Base-by-base conservation (phyloP, 2,113 vertebrate species). In the Neolamprologus sp. region DNA sequence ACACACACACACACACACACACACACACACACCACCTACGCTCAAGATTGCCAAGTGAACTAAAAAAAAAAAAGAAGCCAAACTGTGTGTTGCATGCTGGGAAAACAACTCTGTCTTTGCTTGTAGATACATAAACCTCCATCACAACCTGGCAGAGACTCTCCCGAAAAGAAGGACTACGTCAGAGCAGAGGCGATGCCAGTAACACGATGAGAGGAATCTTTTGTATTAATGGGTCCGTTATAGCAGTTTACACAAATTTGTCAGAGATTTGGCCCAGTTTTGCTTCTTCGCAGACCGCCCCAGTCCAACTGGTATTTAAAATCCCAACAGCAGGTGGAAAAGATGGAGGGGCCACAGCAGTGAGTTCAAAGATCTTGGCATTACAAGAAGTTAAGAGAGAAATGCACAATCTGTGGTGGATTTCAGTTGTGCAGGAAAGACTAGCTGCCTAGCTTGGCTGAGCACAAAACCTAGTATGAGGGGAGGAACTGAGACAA, bases 31-130 rank as follows among this genome's bases (percentile, higher is more conserved):
- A 86, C 92, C 87, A 49, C 93, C 92, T 89, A 95, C 92, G 73
- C 93, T 89, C 90, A 92, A 91, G 83, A 87, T 86, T 91, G 88
- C 86, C 87, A 92, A 91, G 91, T 86, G 85, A 88, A 88, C 91
- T 87, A 87, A 93, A 92, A 91, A 47, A 42, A 92, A 17, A 89
- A 3, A 60, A 31, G 16, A 33, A 91, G 73, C 80, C 23, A 75
- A 87, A 57, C 90, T 87, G 85, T 58, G 87, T 84, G 88, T 81
- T 85, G 21, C 81, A 91, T 85, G 89, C 81, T 60, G 85, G 51
- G 91, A 80, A 68, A 75, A 85, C 89, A 87, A 90, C 55, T 51
- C 82, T 45, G 65, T 84, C 81, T 51, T 82, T 45, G 68, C 85
- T 80, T 83, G 86, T 55, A 81, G 83, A 90, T 88, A 40, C 87